These are phyloP conservation scores for Lypha dubia DNA, from an alignment of 2,888 invertebrate genomes.

Conservation along the genomic window DNA sequence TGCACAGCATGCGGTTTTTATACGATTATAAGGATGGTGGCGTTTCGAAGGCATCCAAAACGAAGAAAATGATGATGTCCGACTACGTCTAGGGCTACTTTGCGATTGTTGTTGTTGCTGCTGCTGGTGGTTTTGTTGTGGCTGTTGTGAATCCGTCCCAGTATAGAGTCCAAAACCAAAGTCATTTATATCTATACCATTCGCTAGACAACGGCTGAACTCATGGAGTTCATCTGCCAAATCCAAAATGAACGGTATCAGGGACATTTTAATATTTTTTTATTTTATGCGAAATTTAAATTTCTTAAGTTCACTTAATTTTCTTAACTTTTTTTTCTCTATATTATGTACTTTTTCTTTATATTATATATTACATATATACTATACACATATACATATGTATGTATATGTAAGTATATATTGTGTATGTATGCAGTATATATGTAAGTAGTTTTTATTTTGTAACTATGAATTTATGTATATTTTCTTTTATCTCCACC, in stretches of 20 bases:
- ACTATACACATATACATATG: neutral
- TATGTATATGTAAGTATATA: slow-evolving; percentile 8
- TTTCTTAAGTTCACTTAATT: slow-evolving; percentile 7
- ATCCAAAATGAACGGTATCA: slow-evolving; percentile 78
- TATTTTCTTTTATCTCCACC: slow-evolving; percentile 50
- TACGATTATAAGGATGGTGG: slow-evolving; percentile 74
- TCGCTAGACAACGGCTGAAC: slow-evolving; percentile 73
- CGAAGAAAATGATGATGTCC: slow-evolving; percentile 70
- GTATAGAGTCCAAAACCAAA: slow-evolving; percentile 81
- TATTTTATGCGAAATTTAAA: slow-evolving; percentile 1
- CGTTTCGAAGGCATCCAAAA: slow-evolving; percentile 74
- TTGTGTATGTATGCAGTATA: slow-evolving; percentile 1
- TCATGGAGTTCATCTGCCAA: slow-evolving; percentile 77
- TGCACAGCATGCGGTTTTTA: slow-evolving; percentile 72
- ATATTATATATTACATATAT: slow-evolving; percentile 18
- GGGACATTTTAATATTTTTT: slow-evolving; percentile 75
- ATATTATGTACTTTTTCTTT: slow-evolving; percentile 42
- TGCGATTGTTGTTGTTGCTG: slow-evolving; percentile 75
- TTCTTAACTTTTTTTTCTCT: neutral
- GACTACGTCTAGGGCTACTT: slow-evolving; percentile 73
- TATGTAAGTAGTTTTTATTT: slow-evolving; percentile 33
- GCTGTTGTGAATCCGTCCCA: slow-evolving; percentile 74
- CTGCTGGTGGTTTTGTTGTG: slow-evolving; percentile 73
- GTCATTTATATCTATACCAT: slow-evolving; percentile 79
- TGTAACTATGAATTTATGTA: no score